Conservation (phyloP, 2,797 vertebrate species). For the Xenentodon cancila region DNA sequence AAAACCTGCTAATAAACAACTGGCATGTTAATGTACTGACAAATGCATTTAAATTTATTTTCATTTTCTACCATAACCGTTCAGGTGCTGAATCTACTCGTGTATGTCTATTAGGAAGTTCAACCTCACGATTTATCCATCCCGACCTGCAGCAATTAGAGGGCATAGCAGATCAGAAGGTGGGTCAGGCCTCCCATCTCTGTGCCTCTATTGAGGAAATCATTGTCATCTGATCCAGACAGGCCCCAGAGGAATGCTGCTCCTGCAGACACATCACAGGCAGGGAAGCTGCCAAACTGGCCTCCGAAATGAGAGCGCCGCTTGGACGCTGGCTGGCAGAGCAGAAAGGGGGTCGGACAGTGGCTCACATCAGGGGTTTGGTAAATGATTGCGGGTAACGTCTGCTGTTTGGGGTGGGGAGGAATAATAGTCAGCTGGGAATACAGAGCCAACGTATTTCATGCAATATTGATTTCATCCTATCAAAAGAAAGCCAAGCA, state of each 20-base stretch:
- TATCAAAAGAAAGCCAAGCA: constrained; percentile 69
- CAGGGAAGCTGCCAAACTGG: constrained; percentile 64
- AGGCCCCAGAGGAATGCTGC: constrained; percentile 80
- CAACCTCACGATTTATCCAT: constrained; percentile 66
- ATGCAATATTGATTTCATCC: constrained; percentile 76
- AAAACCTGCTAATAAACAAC: too few relatives aligned
- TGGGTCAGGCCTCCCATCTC: constrained; percentile 79
- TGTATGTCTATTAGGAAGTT: constrained; percentile 44
- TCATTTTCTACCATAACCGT: constrained; percentile 4
- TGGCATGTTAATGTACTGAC: too few relatives aligned
- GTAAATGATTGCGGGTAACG: constrained; percentile 72
- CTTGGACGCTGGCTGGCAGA: constrained; percentile 56
- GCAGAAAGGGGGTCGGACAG: constrained; percentile 66
- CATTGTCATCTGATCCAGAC: constrained; percentile 81
- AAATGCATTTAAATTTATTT: too few relatives aligned
- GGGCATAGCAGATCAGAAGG: constrained; percentile 75
- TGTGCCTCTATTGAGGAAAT: constrained; percentile 77
- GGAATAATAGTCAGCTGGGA: constrained; percentile 71
- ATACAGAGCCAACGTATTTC: constrained; percentile 67
- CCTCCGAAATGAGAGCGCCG: constrained; percentile 59
- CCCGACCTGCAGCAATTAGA: constrained; percentile 76
- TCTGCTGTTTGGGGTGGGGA: constrained; percentile 74
- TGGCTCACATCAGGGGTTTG: constrained; percentile 61
- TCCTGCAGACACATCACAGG: constrained; percentile 74
- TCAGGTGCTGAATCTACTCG: constrained; percentile 17